Evolutionary conservation across 2,113 vertebrate genomes (phyloP), one percentile per base, ranked within the genome.

Genomic region (Arvicanthis niloticus): DNA sequence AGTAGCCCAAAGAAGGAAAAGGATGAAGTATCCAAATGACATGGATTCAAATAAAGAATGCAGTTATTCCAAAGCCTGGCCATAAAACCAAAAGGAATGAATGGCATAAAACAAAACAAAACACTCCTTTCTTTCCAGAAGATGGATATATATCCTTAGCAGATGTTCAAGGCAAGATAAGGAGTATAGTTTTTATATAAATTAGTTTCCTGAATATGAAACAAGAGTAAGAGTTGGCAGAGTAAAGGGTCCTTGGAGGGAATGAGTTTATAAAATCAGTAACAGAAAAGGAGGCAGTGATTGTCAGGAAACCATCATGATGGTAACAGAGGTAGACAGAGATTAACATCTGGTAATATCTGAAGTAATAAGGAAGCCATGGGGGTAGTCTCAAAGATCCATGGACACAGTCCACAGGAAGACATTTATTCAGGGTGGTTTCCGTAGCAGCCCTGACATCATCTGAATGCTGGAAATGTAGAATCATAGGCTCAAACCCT

Each of bases 201-300:
- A 4, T 62, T 31, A 12, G 31, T 89, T 95, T 93, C 88, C 68
- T 72, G 22, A 78, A 85, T 77, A 91, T 88, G 77, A 22, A 82
- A 53, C 8, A 62, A 22, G 9, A 56, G 60, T 37, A 81, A 65
- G 58, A 75, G 34, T 56, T 93, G 67, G 15, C 73, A 51, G 65
- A 90, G 87, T 10, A 75, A 7, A 94, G 56, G 29, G 34, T 51
- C 5, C 73, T 73, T 91, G 26, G 37, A 88, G 19, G 12, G 17
- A 48, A 21, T 17, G 12, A 29, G 26, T 21, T 68, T 29, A 87
- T 42, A 16, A 89, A 73, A 6, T 80, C 37, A 53, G 24, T n/a
- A 70, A 84, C 58, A 90, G 37, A 42, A 58, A 56, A 45, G 5
- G 16, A 87, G 75, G 58, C 26, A 92, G 80, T 24, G 34, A 11